Conservation (phyloP, 2,113 vertebrate species). For the Tamias sibiricus region DNA sequence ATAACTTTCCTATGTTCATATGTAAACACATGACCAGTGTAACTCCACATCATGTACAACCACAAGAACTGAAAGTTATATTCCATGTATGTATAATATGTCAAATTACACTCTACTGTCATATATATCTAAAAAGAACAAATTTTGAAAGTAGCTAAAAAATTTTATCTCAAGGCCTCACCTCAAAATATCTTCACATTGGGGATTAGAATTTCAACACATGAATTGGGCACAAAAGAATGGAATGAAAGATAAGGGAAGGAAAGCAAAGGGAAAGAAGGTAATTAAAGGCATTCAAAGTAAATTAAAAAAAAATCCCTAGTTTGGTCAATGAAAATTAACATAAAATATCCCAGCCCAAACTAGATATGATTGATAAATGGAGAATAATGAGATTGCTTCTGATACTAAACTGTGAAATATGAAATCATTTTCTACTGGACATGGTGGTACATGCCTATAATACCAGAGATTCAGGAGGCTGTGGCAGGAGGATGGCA, state of each 20-base stretch:
- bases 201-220: not conserved
- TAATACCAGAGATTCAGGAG: no score
- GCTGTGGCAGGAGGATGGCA: no score
- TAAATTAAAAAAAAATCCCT: not conserved
- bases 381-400: not conserved
- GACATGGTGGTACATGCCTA: no score
- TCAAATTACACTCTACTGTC: no score
- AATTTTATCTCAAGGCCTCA: not conserved
- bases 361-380: not conserved
- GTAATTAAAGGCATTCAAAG: not conserved
- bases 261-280: not conserved
- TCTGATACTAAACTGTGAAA: not conserved
- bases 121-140: no score
- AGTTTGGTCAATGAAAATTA: not conserved
- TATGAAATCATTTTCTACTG: no score
- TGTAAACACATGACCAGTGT: no score
- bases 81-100: no score
- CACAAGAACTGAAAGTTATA: no score
- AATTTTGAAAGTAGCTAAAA: not conserved
- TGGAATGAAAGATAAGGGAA: not conserved
- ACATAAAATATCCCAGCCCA: not conserved
- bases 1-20: no score
- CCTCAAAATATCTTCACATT: not conserved
- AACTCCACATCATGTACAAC: no score
- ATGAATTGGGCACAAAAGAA: not conserved